Base-by-base conservation (phyloP, 2,113 vertebrate species). In the Pycnonotus jocosus region DNA sequence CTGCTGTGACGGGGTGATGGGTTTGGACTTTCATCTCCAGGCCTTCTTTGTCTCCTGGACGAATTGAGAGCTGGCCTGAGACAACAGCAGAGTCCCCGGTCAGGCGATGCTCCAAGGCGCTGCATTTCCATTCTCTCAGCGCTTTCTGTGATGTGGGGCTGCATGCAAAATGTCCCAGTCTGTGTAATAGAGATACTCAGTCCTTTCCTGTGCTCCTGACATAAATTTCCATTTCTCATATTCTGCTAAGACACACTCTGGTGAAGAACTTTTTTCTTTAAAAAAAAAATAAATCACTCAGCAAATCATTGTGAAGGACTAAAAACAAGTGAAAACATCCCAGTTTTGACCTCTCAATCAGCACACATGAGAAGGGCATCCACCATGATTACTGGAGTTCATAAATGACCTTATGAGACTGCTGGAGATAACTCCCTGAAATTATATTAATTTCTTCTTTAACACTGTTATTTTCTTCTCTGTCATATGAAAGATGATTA, bases 71-170 rank as follows among this genome's bases (percentile, higher is more conserved):
- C 78, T 62, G 77, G 79, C 76, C 82, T 71, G 90, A 65, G 51
- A 68, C 51, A 77, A n/a, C 13, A 40, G 68, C 62, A 83, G 44
- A 73, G 56, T 16, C 17, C 86, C 45, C 35, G 2, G 3, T 20
- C 4, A 16, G 9, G 28, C 0, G 1, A 31, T 1, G 10, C 0
- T 5, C 51, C 58, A 8, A 86, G 40, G 28, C 0, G 0, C 44
- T 27, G 73, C 57, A 50, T 92, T 95, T 82, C 47, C 64, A 12
- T 51, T 58, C 85, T 31, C 70, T 70, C 11, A 44, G 4, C 10
- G 0, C 28, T 1, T 88, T 30, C 68, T 73, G 62, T 53, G 82
- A 27, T 61, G 54, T 7, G 50, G 37, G 9, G 4, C 79, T 23
- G 50, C 74, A 66, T 47, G 64, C 74, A 38, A 58, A 62, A 93